A percentile compares a stretch with the other conserved stretches of the same genome.
Evolutionary conservation across 2,113 vertebrate genomes (phyloP).

Genomic region (Pteropus alecto): DNA sequence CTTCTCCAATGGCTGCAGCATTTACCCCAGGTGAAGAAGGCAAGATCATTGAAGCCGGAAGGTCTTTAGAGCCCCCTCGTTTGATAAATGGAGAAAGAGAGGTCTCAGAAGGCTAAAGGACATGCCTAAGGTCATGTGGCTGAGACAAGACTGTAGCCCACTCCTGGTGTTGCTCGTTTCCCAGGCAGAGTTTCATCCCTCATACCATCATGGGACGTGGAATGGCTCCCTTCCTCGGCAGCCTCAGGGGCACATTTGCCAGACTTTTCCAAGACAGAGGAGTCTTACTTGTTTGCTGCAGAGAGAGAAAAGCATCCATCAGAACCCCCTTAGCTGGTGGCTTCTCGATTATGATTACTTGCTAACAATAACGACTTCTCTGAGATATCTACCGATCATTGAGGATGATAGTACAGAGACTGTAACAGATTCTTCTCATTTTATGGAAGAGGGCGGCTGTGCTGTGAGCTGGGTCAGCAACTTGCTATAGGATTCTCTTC

Average conservation of each 20-base stretch:
- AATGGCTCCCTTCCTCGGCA: neutral
- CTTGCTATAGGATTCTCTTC: neutral
- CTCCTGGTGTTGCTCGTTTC: neutral
- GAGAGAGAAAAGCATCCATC: slow-evolving; percentile 11
- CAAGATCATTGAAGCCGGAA: neutral
- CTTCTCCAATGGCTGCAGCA: neutral
- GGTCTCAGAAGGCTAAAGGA: neutral
- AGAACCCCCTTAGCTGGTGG: neutral
- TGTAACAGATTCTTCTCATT: neutral
- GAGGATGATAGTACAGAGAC: neutral
- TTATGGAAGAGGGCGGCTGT: neutral
- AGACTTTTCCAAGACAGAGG: neutral
- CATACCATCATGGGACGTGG: neutral
- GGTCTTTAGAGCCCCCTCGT: neutral
- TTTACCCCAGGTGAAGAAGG: neutral
- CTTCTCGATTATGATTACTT: neutral
- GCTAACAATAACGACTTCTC: neutral
- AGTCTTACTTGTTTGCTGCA: slow-evolving; percentile 43
- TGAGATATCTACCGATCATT: neutral
- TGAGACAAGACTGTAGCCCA: neutral
- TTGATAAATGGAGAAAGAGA: neutral
- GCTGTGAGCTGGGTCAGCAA: neutral
- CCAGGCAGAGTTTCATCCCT: neutral
- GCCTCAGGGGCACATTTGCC: neutral
- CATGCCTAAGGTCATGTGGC: neutral